Conservation (phyloP, 1,140 invertebrate genomes). For the Lordiphosa stackelbergi region DNA sequence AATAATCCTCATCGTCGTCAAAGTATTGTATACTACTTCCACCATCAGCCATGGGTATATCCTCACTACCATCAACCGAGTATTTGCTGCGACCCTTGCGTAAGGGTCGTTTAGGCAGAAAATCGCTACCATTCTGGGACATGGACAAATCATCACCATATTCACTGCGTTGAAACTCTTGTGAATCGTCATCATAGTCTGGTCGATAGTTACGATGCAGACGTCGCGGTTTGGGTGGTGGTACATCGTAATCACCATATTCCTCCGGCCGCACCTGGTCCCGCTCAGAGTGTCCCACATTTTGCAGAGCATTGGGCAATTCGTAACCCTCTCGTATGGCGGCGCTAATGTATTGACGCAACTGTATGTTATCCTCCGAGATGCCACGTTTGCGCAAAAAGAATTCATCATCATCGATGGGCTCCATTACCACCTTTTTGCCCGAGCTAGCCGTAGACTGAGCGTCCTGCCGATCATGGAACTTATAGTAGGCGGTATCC, state of each 20-base stretch:
- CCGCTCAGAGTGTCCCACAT: constrained; percentile 78
- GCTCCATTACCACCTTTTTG: constrained; percentile 84
- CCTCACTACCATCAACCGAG: constrained; percentile 76
- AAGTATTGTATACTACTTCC: constrained; percentile 69
- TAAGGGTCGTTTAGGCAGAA: constrained; percentile 66
- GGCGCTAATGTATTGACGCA: constrained; percentile 85
- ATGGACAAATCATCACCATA: constrained; percentile 71
- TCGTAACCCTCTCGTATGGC: constrained; percentile 89
- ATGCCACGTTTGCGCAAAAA: constrained; percentile 88
- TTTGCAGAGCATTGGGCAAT: constrained; percentile 81
- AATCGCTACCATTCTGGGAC: constrained; percentile 74
- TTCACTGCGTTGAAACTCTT: constrained; percentile 72
- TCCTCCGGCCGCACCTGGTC: constrained; percentile 21
- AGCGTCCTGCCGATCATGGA: constrained; percentile 64
- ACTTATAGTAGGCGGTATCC: constrained; percentile 65
- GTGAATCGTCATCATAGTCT: constrained; percentile 58
- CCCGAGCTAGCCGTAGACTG: constrained; percentile 77
- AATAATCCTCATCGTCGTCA: constrained; percentile 73
- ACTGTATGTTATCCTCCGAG: constrained; percentile 88
- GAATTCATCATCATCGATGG: constrained; percentile 91
- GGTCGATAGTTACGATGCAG: constrained; percentile 58
- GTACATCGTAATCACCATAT: constrained; percentile 68
- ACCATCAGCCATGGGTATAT: constrained; percentile 52
- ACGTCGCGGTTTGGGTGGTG: constrained; percentile 69
- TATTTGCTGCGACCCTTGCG: constrained; percentile 70